A percentile compares a stretch with the other conserved stretches of the same genome.
Conservation (phyloP, 2,888 invertebrate species). For the Dasypogon diadema region DNA sequence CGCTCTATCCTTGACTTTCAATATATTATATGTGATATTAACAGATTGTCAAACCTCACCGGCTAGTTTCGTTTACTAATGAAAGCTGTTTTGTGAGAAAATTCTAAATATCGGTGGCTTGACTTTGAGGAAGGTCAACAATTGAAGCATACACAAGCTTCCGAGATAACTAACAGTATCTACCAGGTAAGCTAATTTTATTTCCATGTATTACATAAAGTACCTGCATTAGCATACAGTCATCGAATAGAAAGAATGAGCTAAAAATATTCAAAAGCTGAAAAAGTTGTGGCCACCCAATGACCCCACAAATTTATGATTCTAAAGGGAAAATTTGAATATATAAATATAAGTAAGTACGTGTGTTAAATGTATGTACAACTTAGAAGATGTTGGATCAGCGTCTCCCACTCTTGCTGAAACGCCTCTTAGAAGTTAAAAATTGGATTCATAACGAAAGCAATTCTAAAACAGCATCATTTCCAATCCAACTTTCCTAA, state of each 20-base stretch:
- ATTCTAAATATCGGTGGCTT: neutral
- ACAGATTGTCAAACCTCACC: too few species aligned
- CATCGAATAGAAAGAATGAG: too few species aligned
- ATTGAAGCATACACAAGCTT: neutral
- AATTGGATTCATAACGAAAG: too few species aligned
- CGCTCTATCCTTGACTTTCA: too few species aligned
- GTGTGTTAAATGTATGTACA: neutral
- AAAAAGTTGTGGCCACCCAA: neutral
- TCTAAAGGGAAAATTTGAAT: neutral
- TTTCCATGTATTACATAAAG: neutral
- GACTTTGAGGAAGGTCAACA: conserved; percentile 16
- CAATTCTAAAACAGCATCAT: neutral
- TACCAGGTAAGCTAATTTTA: neutral
- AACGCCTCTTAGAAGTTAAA: neutral
- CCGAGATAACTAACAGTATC: neutral
- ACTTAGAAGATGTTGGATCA: neutral
- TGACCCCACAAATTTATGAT: neutral
- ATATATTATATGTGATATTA: too few species aligned
- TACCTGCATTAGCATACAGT: neutral
- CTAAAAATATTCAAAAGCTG: neutral
- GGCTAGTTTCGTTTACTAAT: neutral
- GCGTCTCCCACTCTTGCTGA: neutral
- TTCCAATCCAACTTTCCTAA: neutral
- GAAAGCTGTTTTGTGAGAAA: neutral
- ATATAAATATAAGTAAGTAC: neutral